Percentiles rank a stretch among this genome's conserved stretches.
These are phyloP conservation scores for Urocolius indicus DNA, from an alignment of 2,113 vertebrate species.

Conservation along the genomic window DNA sequence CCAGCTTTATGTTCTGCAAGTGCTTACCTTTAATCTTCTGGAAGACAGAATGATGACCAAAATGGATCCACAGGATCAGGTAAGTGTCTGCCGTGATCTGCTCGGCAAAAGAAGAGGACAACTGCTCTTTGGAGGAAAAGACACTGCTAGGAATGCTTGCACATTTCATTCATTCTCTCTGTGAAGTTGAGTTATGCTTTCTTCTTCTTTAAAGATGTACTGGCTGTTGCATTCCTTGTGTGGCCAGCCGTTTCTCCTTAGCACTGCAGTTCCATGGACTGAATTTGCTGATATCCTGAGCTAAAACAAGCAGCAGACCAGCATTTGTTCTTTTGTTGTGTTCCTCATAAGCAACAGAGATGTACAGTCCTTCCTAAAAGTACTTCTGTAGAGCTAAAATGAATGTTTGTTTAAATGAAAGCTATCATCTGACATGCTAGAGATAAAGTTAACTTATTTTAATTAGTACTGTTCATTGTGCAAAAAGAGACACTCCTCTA, in stretches of 20 bases:
- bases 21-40: slow-evolving; percentile 96
- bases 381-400: not conserved
- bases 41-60: slow-evolving; percentile 99
- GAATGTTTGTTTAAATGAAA: not conserved
- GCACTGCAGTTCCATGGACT: not conserved
- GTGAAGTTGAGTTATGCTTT: not conserved
- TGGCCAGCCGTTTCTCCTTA: not conserved
- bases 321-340: not conserved
- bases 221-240: not conserved
- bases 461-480: not conserved
- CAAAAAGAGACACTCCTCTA: not conserved
- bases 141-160: not conserved
- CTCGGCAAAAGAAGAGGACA: not conserved
- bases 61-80: slow-evolving; percentile 99
- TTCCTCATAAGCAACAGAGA: not conserved
- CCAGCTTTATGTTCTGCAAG: slow-evolving; percentile 96
- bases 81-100: slow-evolving; percentile 24
- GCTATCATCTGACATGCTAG: rapidly evolving
- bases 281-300: not conserved
- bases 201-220: not conserved
- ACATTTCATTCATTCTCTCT: not conserved
- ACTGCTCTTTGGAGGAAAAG: not conserved
- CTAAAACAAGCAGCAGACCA: not conserved
- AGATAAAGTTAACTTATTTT: not conserved
- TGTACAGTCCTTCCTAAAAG: not conserved